Evolutionary conservation across 2,888 invertebrate genomes (phyloP).

Genomic region (Drosophila mercatorum): DNA sequence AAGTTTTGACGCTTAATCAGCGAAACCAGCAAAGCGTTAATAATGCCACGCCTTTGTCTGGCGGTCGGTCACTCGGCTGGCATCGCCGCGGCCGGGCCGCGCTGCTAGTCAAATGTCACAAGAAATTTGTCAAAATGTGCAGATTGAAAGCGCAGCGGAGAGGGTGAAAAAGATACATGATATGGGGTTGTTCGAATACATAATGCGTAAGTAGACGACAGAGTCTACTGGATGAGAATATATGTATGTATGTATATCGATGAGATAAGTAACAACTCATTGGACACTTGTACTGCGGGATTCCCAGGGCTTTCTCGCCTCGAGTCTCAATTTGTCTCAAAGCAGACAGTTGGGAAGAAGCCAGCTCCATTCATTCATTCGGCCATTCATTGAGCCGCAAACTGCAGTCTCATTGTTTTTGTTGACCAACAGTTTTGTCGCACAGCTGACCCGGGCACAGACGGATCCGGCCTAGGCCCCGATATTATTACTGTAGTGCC

Average conservation of each 20-base stretch:
- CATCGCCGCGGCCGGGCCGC: slow-evolving; percentile 9
- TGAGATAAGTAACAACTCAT: background rate
- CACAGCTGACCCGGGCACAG: slow-evolving; percentile 52
- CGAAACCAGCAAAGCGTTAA: slow-evolving; percentile 71
- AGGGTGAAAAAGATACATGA: background rate
- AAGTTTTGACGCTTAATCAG: slow-evolving; percentile 68
- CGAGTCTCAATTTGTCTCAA: slow-evolving; percentile 33
- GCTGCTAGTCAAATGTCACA: slow-evolving; percentile 61
- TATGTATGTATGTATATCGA: background rate
- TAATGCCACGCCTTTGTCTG: slow-evolving; percentile 66
- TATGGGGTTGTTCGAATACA: slow-evolving; percentile 8
- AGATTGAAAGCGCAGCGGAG: slow-evolving; percentile 33
- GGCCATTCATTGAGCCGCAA: slow-evolving; percentile 45
- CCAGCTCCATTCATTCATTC: slow-evolving; percentile 26
- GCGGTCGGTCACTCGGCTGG: slow-evolving; percentile 49
- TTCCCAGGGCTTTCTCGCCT: slow-evolving; percentile 28
- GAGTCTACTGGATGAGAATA: background rate
- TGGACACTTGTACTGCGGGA: background rate
- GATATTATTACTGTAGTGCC: slow-evolving; percentile 22
- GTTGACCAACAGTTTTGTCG: slow-evolving; percentile 64
- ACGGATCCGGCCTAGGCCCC: slow-evolving; percentile 26
- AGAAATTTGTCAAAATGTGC: slow-evolving; percentile 67
- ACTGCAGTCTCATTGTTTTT: slow-evolving; percentile 67
- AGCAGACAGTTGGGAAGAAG: background rate
- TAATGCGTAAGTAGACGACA: background rate